phyloP scores from a whole-genome alignment of 92 coral and sea anemone genomes.

The Porites rus region DNA sequence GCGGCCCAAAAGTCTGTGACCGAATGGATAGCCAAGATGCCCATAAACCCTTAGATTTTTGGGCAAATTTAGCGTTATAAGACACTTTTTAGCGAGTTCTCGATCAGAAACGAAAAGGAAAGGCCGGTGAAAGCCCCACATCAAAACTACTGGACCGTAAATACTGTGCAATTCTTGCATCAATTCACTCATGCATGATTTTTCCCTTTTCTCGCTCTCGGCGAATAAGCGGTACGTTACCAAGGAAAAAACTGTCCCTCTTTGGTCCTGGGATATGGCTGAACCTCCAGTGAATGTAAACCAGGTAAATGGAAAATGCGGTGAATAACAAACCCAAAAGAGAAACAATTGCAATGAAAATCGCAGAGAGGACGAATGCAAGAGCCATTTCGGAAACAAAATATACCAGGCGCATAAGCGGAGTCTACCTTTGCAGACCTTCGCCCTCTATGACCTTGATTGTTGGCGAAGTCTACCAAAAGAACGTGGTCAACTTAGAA shows the following conservation, averaged over 20 bases:
- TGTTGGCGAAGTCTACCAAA: too few species aligned
- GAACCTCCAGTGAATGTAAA: slow-evolving; percentile 39
- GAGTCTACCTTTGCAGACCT: too few species aligned
- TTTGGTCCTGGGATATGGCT: slow-evolving; percentile 57
- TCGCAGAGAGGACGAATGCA: background rate
- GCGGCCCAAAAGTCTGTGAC: slow-evolving; percentile 67
- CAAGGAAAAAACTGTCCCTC: slow-evolving; percentile 50
- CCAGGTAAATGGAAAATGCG: slow-evolving; percentile 25
- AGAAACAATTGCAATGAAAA: slow-evolving; percentile 4
- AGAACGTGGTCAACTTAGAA: too few species aligned
- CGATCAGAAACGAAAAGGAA: slow-evolving; percentile 59
- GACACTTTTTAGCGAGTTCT: slow-evolving; percentile 58
- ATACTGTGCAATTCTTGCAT: background rate
- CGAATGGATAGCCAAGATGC: slow-evolving; percentile 63
- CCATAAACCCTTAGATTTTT: slow-evolving; percentile 51
- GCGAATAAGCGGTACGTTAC: slow-evolving; percentile 24
- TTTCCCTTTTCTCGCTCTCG: slow-evolving; percentile 22
- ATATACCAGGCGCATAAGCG: too few species aligned
- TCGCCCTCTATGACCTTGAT: too few species aligned
- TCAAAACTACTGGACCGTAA: slow-evolving; percentile 52
- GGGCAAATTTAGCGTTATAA: slow-evolving; percentile 66
- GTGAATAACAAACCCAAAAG: background rate
- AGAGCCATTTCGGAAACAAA: slow-evolving; percentile 24
- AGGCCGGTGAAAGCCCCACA: slow-evolving; percentile 66
- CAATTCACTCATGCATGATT: background rate